phyloP scores from a whole-genome alignment of 35 echinoderm and acorn worm species.

The Patiria miniata region DNA sequence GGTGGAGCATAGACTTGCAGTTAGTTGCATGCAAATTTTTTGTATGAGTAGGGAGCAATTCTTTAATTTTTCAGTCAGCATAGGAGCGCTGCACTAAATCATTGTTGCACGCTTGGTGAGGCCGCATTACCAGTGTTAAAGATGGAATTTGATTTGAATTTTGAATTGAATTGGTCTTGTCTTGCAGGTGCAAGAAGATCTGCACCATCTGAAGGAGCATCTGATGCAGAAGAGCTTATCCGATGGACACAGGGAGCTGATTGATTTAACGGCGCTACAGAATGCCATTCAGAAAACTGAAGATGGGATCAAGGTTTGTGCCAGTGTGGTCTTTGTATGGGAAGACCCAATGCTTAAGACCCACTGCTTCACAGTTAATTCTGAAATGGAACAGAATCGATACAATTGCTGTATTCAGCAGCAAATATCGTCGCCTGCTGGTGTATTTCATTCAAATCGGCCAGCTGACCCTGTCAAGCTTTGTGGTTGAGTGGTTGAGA shows the following conservation, averaged over 20 bases:
- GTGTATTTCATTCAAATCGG: no score
- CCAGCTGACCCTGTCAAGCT: no score
- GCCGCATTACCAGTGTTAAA: background rate
- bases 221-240: conserved; percentile 65
- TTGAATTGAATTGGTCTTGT: background rate
- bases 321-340: background rate
- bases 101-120: no score
- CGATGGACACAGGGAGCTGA: conserved; percentile 51
- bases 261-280: conserved; percentile 72
- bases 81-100: no score
- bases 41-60: no score
- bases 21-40: no score
- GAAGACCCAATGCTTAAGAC: background rate
- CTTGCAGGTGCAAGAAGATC: conserved; percentile 86
- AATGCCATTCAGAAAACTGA: conserved; percentile 94
- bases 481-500: no score
- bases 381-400: no score
- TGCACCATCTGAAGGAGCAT: conserved; percentile 79
- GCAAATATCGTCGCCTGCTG: no score
- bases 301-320: conserved; percentile 81
- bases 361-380: background rate
- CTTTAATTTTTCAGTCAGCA: no score
- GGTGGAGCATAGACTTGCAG: no score
- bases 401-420: background rate
- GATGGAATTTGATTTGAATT: background rate